Evolutionary conservation across 2,888 invertebrate species (phyloP).

Genomic region (Eulithis testata): DNA sequence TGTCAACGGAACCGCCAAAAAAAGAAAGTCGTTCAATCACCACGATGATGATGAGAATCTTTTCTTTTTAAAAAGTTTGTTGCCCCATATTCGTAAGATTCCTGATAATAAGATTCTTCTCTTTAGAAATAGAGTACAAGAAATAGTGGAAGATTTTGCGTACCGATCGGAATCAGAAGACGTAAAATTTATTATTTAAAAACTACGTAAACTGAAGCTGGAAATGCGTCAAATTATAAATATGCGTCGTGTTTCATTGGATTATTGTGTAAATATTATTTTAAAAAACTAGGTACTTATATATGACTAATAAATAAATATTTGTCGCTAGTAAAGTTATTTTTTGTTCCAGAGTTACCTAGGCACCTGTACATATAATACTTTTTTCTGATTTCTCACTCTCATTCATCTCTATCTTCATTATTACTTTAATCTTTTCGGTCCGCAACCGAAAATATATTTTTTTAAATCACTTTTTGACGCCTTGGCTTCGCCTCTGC

Average conservation of each 20-base stretch:
- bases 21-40: conserved; percentile 3
- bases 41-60: conserved; percentile 32
- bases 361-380: too few species aligned
- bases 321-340: too few species aligned
- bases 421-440: too few species aligned
- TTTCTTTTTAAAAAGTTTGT: conserved; percentile 36
- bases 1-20: conserved; percentile 15
- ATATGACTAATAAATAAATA: too few species aligned
- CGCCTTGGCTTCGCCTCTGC: too few species aligned
- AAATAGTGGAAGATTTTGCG: conserved; percentile 33
- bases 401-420: too few species aligned
- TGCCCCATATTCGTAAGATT: conserved; percentile 37
- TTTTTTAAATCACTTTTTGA: too few species aligned
- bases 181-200: conserved; percentile 22
- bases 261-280: neutral
- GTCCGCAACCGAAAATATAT: too few species aligned
- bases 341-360: too few species aligned
- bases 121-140: conserved; percentile 34
- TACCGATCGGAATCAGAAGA: conserved; percentile 24
- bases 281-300: neutral
- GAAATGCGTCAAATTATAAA: too few species aligned
- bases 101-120: conserved; percentile 29
- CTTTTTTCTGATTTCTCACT: too few species aligned
- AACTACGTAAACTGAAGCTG: neutral
- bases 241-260: too few species aligned